Percentiles rank a stretch among this genome's conserved stretches.
Conservation (phyloP, 2,888 invertebrate species). For the Parnassius apollo region DNA sequence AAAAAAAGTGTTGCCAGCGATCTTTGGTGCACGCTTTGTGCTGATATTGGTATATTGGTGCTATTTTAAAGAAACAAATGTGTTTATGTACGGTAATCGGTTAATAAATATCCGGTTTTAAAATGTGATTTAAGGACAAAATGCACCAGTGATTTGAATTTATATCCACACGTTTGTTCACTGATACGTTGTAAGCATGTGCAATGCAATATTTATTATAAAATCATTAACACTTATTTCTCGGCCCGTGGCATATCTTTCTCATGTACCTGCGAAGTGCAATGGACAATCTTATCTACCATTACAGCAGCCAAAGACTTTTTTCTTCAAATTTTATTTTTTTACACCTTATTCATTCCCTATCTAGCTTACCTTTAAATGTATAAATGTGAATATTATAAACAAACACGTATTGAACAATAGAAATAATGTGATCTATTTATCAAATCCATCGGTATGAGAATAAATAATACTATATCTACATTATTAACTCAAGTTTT, state of each 20-base stretch:
- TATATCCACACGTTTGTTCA: conserved; percentile 22
- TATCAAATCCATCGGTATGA: not conserved
- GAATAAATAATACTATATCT: conserved; percentile 2
- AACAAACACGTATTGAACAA: conserved; percentile 28
- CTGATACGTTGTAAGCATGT: conserved; percentile 37
- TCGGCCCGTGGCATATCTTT: conserved; percentile 6
- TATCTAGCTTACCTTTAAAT: conserved; percentile 42
- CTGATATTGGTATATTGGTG: conserved; percentile 76
- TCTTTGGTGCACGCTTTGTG: conserved; percentile 48
- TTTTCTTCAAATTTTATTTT: conserved; percentile 48
- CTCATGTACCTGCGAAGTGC: conserved; percentile 63
- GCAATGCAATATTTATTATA: conserved; percentile 42
- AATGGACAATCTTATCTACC: conserved; percentile 41
- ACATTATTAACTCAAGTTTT: conserved; percentile 6
- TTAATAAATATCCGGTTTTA: conserved; percentile 28
- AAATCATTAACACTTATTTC: conserved; percentile 29
- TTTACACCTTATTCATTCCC: conserved; percentile 49
- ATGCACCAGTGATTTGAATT: conserved; percentile 71
- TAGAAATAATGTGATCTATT: conserved; percentile 28
- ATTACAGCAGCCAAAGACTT: conserved; percentile 62
- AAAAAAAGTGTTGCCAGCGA: conserved; percentile 48
- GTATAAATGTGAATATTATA: conserved; percentile 40
- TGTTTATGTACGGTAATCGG: conserved; percentile 48
- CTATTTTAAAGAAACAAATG: conserved; percentile 64
- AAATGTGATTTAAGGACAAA: conserved; percentile 15